These are phyloP conservation scores for Microcebus lehilahytsara DNA, from an alignment of 2,113 vertebrate genomes.

Conservation along the genomic window DNA sequence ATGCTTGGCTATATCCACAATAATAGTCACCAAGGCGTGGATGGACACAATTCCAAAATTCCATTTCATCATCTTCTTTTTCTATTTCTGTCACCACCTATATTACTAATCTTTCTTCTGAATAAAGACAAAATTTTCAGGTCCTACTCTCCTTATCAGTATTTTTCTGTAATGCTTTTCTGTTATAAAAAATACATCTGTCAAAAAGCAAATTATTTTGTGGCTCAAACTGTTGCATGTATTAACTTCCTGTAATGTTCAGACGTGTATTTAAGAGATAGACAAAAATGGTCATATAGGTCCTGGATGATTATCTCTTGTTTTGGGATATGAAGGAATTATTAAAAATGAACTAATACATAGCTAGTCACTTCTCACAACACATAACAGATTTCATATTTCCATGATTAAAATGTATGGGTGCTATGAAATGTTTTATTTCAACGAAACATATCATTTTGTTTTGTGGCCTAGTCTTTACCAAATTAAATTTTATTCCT, in stretches of 20 bases:
- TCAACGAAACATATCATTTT: neutral
- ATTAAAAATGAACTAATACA: neutral
- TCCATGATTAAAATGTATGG: neutral
- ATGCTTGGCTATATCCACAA: neutral
- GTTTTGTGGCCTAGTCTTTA: neutral
- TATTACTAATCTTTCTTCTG: slow-evolving; percentile 11
- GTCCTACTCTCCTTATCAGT: neutral
- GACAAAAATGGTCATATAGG: neutral
- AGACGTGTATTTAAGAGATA: neutral
- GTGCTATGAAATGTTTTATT: neutral
- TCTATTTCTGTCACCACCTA: slow-evolving; percentile 9
- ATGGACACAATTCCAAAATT: slow-evolving; percentile 21
- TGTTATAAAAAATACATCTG: neutral
- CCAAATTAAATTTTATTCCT: slow-evolving; percentile 24
- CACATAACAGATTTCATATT: neutral
- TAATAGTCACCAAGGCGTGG: neutral
- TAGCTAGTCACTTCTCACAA: neutral
- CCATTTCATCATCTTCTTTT: slow-evolving; percentile 35
- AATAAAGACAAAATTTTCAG: slow-evolving; percentile 34
- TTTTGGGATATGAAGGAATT: neutral
- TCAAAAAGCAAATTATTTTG: slow-evolving; percentile 33
- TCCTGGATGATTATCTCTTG: neutral
- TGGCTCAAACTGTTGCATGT: neutral
- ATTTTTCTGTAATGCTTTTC: neutral
- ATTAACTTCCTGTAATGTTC: neutral